Evolutionary conservation across 2,888 invertebrate genomes (phyloP), one percentile per base, ranked within the genome.

Genomic region (Sepioteuthis lessoniana): DNA sequence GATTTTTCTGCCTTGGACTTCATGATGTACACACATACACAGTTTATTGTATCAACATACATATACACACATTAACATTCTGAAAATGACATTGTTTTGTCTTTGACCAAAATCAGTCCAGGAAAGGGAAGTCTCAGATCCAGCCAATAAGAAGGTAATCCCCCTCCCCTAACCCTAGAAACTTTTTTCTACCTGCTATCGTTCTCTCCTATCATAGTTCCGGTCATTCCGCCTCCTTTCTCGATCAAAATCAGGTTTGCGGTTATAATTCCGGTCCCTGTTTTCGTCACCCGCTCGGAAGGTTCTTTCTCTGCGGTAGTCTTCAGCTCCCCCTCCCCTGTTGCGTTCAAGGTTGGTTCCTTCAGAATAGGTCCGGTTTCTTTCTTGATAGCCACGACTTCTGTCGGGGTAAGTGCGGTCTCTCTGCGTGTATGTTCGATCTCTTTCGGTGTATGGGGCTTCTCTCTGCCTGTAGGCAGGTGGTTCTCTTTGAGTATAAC

Each of bases 391-490:
- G 50, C 55, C 19, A 92, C 50, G 91, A 90, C 93, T 93, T 35
- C 94, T 94, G 0, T 55, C 60, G 25, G 42, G 90, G 37, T 94
- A 90, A 19, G 42, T 28, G 46, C 93, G 93, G 28, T 93, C 93
- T 31, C 38, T 42, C 37, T 92, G 93, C 31, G 94, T n/a, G 38
- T 93, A 90, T 21, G 38, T 50, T 7, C 76, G 90, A 35, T 37
- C 55, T 93, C 91, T 93, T 60, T 93, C 93, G 28, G 90, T 60
- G 46, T 93, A 94, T 35, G 90, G 93, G 91, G 91, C 50, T 0
- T 90, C 93, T n/a, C 90, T n/a, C 25, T 95, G 94, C 50, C 55
- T 94, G 55, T 93, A 60, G 21, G 93, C 42, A 76, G 90, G 55
- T 3, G 90, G 90, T n/a, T 93, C 90, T 47, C 50, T 90, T 31